phyloP scores from a whole-genome alignment of 1,140 invertebrate species.

The Tribolium castaneum region DNA sequence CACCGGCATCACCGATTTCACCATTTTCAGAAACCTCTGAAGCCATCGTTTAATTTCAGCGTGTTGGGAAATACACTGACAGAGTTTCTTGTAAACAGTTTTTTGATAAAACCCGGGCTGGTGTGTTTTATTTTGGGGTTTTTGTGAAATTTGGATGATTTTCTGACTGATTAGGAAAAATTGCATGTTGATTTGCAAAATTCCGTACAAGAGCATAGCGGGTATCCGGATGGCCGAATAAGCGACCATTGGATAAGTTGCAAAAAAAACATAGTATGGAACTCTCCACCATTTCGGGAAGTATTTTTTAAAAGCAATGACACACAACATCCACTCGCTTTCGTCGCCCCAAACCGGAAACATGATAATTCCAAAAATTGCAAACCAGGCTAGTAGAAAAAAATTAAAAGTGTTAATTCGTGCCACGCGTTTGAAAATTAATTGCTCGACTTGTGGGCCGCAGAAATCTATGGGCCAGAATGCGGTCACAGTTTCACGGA shows the following conservation, averaged over 20 bases:
- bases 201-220: not conserved
- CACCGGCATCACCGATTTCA: not conserved
- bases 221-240: not conserved
- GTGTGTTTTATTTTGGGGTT: too few species aligned
- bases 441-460: not conserved
- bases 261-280: not conserved
- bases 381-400: not conserved
- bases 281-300: not conserved
- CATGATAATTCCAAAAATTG: not conserved
- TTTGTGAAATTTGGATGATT: not conserved
- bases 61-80: not conserved
- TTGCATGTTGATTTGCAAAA: not conserved
- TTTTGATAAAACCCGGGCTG: not conserved
- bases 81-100: not conserved
- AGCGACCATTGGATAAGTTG: not conserved
- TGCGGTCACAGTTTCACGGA: too few species aligned
- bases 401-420: not conserved
- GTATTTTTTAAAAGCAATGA: not conserved
- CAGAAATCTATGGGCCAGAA: not conserved
- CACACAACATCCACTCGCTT: not conserved
- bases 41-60: not conserved
- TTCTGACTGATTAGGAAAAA: not conserved
- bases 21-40: not conserved
- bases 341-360: not conserved
- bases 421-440: too few species aligned